A percentile compares a stretch with the other conserved stretches of the same genome.
These are phyloP conservation scores for Menura novaehollandiae DNA, from an alignment of 2,113 vertebrate genomes.

Conservation along the genomic window DNA sequence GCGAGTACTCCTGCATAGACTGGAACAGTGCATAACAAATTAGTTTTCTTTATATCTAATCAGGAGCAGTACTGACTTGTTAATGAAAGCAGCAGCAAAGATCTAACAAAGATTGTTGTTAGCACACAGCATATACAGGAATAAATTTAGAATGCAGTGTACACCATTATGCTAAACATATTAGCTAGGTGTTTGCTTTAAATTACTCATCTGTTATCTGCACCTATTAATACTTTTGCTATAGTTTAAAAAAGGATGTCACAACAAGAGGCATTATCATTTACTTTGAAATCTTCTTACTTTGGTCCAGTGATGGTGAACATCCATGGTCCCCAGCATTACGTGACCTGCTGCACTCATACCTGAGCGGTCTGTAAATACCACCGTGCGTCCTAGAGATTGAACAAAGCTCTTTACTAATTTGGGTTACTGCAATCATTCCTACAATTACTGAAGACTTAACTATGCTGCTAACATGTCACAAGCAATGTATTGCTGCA, in stretches of 20 bases:
- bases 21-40: background rate
- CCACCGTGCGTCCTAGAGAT: constrained; percentile 77
- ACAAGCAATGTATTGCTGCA: background rate
- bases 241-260: background rate
- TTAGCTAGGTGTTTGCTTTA: background rate
- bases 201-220: background rate
- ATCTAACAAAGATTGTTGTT: background rate
- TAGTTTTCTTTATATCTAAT: background rate
- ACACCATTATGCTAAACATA: background rate
- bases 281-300: constrained; percentile 70
- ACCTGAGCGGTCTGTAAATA: constrained; percentile 92
- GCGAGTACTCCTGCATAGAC: background rate
- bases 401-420: constrained; percentile 14
- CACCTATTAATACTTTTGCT: background rate
- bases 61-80: background rate
- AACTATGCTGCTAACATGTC: background rate
- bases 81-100: background rate
- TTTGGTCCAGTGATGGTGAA: constrained; percentile 94
- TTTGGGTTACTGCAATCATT: background rate
- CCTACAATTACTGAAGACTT: background rate
- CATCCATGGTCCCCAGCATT: constrained; percentile 94
- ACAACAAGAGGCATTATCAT: background rate
- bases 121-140: background rate
- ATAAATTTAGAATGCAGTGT: background rate
- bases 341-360: constrained; percentile 89